Evolutionary conservation across 2,888 invertebrate genomes (phyloP), one percentile per base, ranked within the genome.

Genomic region (Diarsia dahlii): DNA sequence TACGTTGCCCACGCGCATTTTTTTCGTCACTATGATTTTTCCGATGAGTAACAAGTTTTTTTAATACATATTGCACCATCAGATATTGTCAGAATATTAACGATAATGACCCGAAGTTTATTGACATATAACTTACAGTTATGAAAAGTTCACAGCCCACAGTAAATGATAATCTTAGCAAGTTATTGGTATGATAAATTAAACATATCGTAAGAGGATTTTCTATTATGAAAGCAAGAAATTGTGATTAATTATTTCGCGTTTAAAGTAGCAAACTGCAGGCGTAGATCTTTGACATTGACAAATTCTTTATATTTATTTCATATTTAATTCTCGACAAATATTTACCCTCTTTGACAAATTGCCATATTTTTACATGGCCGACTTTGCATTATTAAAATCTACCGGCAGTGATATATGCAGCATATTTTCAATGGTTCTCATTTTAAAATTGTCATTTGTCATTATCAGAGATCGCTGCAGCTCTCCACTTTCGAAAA

Each of bases 401-500:
- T 74, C 76, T 50, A 84, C 69, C 81, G 75, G 67, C 75, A 75
- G 76, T 81, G 81, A 86, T 82, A 71, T 79, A 84, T 78, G 64
- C 74, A 66, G 65, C 76, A 34, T 68, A 84, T 84, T 81, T 78
- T 84, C 71, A 78, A 84, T 84, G 76, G 34, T 75, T 81, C 85
- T 81, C 74, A 67, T 88, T 91, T 90, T 90, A 86, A 86, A 90
- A 88, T 85, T 90, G 90, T 89, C 89, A 90, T 91, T 88, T 89
- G 87, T 92, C 89, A 90, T 89, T 92, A 92, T 90, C 90, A 84
- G 89, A 89, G 89, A 83, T 87, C 78, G 80, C 80, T 72, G 85
- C 85, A 76, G 81, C 88, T 91, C 83, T 87, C 90, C 80, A 91
- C 94, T 95, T 95, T 95, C 95, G 90, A 94, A 94, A 94, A 94